Evolutionary conservation across 2,113 vertebrate species (phyloP), one percentile per base, ranked within the genome.

Genomic region (Todiramphus saurophagus): DNA sequence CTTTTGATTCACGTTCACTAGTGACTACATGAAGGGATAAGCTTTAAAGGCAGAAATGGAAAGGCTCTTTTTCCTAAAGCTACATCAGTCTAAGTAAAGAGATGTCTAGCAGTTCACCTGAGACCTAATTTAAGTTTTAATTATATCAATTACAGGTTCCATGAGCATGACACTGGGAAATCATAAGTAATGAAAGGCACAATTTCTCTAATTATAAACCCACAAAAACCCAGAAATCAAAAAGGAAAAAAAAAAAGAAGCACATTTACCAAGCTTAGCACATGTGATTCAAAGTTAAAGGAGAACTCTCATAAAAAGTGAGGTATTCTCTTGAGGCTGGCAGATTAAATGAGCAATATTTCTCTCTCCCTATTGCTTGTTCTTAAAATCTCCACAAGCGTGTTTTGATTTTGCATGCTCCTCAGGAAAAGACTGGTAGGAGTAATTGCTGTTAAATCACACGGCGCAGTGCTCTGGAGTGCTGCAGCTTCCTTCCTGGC

Each of bases 81-180:
- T 84, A 39, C 50, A 93, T 82, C 87, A 86, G 70, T 93, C 64
- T 55, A 79, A 41, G 90, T 68, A n/a, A 81, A 75, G 51, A 87
- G 87, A 64, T 87, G 75, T 50, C 83, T 80, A 84, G 83, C 66
- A 80, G 81, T 91, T 96, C 96, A 95, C 94, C 92, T 86, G 96
- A 96, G 95, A 90, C 83, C 90, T 83, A 79, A 95, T 94, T 95
- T 95, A 86, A 83, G 85, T 96, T 96, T 95, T 95, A 96, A 95
- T 88, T 75, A 73, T 90, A 88, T 90, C 85, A 88, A 92, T 92
- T 95, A 94, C 51, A 93, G 83, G 64, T 90, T 96, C 76, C 66
- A 60, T 68, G 73, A 96, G 73, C 79, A 92, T 70, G 80, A 94
- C 88, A 93, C 51, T 33, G 43, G 85, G 93, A 95, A 91, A 94